Conservation (phyloP, 1,140 invertebrate species). For the Eueides isabella region DNA sequence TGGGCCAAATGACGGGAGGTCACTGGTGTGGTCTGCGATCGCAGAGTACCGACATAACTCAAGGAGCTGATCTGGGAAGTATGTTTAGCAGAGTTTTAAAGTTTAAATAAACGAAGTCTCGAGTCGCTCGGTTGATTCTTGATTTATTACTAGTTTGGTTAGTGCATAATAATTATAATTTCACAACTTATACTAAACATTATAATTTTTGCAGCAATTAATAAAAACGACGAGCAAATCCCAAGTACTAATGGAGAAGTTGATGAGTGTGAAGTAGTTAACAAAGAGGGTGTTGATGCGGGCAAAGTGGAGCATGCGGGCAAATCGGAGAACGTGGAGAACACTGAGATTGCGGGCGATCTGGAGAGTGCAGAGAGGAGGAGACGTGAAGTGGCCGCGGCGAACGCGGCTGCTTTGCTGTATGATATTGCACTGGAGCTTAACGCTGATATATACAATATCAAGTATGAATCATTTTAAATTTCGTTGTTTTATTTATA, state of each 20-base stretch:
- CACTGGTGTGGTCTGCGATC: too few species aligned
- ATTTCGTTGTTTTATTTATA: neutral
- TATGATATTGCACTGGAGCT: slow-evolving; percentile 50
- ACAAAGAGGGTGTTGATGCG: slow-evolving; percentile 19
- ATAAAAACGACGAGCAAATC: slow-evolving; percentile 8
- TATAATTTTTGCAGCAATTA: too few species aligned
- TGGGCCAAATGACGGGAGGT: too few species aligned
- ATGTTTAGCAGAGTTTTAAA: too few species aligned
- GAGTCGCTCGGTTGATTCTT: too few species aligned
- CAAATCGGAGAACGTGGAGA: neutral
- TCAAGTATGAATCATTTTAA: neutral
- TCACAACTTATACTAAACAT: too few species aligned
- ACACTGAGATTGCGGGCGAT: neutral
- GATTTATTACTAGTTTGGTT: too few species aligned
- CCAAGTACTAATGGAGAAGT: neutral
- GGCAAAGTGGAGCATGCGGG: neutral
- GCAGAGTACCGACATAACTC: too few species aligned
- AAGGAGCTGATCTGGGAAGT: too few species aligned
- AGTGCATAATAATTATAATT: too few species aligned
- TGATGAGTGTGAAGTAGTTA: slow-evolving; percentile 18
- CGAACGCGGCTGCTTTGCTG: slow-evolving; percentile 60
- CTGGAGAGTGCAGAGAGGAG: neutral
- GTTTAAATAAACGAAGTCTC: too few species aligned
- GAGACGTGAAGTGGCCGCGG: slow-evolving; percentile 46
- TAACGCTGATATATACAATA: neutral